A percentile compares a stretch with the other conserved stretches of the same genome.
These are phyloP conservation scores for Caranx melampygus DNA, from an alignment of 2,113 vertebrate genomes.

Conservation along the genomic window DNA sequence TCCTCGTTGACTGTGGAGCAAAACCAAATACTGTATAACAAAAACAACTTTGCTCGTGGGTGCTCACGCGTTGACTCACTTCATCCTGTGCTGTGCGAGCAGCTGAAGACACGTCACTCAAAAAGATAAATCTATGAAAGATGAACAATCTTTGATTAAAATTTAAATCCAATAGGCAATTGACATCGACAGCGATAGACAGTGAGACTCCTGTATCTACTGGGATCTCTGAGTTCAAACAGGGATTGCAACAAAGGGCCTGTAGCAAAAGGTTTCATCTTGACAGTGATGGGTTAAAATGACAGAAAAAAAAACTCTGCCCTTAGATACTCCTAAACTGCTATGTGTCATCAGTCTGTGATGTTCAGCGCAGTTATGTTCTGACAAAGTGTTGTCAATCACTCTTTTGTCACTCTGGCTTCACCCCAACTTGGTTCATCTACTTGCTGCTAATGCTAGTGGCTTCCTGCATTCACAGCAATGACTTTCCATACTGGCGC, in stretches of 20 bases:
- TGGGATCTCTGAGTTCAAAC: conserved; percentile 31
- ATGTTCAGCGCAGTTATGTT: conserved; percentile 8
- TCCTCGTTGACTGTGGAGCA: neutral
- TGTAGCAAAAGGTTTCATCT: conserved; percentile 27
- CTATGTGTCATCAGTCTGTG: conserved; percentile 20
- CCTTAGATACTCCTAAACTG: conserved; percentile 21
- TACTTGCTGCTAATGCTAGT: neutral
- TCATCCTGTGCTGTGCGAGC: neutral
- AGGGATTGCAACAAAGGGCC: conserved; percentile 25
- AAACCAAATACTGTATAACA: conserved; percentile 18
- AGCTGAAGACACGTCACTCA: conserved; percentile 30
- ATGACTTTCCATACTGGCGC: neutral
- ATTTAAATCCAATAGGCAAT: conserved; percentile 24
- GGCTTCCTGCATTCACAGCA: neutral
- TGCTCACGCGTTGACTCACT: neutral
- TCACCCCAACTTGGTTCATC: neutral
- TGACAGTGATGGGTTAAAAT: conserved; percentile 52
- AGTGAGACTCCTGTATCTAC: neutral
- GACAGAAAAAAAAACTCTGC: conserved; percentile 4
- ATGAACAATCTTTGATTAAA: conserved; percentile 27
- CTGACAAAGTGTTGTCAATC: conserved; percentile 10
- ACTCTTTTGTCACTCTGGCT: conserved; percentile 1
- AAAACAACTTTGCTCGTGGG: conserved; percentile 5
- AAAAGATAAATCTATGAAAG: conserved; percentile 21
- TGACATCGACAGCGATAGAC: conserved; percentile 22